These are phyloP conservation scores for Xiphydria camelus DNA, from an alignment of 2,888 invertebrate genomes.

Conservation along the genomic window DNA sequence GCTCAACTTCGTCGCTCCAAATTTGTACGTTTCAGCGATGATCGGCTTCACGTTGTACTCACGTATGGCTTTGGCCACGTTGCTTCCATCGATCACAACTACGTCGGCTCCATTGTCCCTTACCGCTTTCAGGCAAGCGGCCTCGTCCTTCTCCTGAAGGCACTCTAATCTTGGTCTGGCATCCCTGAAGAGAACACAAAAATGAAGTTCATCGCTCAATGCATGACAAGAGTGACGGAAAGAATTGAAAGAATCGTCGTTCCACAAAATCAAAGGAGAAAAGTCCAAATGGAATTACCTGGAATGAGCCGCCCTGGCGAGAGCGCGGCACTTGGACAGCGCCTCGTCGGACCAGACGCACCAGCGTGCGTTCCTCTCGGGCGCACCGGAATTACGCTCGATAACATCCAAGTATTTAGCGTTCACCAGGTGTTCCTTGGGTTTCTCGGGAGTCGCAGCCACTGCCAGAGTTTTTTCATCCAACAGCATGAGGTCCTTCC, in stretches of 20 bases:
- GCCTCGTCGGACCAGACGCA: constrained; percentile 72
- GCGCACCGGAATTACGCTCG: constrained; percentile 73
- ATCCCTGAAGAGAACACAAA: constrained; percentile 58
- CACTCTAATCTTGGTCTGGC: constrained; percentile 82
- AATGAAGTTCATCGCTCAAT: background rate
- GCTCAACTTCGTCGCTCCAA: constrained; percentile 61
- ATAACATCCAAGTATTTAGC: constrained; percentile 73
- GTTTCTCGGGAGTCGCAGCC: constrained; percentile 67
- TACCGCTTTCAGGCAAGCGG: constrained; percentile 70
- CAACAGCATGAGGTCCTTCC: constrained; percentile 62
- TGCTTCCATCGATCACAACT: constrained; percentile 68
- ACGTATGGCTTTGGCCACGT: constrained; percentile 60
- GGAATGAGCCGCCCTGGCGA: constrained; percentile 74
- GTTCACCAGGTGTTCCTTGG: constrained; percentile 65
- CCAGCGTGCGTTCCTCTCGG: constrained; percentile 64
- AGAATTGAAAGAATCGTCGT: background rate
- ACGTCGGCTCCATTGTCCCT: constrained; percentile 73
- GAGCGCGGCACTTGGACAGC: constrained; percentile 72
- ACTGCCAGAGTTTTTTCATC: constrained; percentile 68
- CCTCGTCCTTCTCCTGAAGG: constrained; percentile 65
- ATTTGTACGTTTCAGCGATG: constrained; percentile 67
- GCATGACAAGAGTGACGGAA: background rate
- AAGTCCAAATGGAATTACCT: constrained; percentile 33
- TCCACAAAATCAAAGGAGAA: background rate
- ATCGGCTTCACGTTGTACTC: constrained; percentile 67